phyloP scores from a whole-genome alignment of 2,113 vertebrate species.

The Phylloscopus whistleri region DNA sequence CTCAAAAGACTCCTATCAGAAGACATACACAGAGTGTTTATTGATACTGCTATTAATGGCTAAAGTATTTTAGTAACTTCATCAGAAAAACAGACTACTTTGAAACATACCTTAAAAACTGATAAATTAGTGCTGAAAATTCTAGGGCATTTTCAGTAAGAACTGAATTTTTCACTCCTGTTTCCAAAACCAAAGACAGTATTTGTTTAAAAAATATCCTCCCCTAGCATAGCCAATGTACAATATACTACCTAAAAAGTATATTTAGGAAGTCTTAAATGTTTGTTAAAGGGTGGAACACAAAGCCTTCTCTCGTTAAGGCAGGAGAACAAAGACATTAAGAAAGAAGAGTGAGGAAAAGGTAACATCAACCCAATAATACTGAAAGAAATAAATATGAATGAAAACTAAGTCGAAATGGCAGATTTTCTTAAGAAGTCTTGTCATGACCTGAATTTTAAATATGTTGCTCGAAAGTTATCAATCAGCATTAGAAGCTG shows the following conservation, averaged over 20 bases:
- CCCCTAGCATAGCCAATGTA: background rate
- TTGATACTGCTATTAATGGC: background rate
- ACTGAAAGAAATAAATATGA: background rate
- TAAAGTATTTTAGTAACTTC: background rate
- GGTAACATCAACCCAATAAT: background rate
- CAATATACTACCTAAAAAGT: background rate
- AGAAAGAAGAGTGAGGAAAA: background rate
- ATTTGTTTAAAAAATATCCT: background rate
- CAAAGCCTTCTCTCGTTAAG: background rate
- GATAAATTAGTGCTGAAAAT: background rate
- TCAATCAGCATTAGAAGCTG: background rate
- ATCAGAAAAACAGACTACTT: background rate
- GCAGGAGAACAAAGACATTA: background rate
- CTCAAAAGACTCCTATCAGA: background rate
- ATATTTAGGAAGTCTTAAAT: background rate
- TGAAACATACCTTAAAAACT: background rate
- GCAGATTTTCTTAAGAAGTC: background rate
- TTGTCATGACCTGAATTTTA: background rate
- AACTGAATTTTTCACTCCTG: background rate
- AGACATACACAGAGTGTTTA: background rate
- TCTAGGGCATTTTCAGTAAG: background rate
- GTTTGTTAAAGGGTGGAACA: background rate
- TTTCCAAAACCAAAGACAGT: background rate
- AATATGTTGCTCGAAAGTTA: background rate
- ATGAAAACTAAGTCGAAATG: background rate